phyloP scores from a whole-genome alignment of 2,113 vertebrate genomes.

The Petaurus breviceps region DNA sequence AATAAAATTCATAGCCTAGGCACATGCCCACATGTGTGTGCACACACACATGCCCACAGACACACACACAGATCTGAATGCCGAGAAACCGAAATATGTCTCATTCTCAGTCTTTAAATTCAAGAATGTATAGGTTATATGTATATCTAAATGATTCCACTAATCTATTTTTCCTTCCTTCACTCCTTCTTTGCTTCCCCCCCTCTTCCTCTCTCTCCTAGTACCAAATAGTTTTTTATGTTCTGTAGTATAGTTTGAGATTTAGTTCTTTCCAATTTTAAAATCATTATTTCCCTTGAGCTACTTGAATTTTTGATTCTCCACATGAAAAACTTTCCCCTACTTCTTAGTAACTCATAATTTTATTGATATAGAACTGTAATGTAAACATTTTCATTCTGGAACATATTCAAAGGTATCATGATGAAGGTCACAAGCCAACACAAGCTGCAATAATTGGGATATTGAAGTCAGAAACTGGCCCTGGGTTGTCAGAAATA shows the following conservation, averaged over 20 bases:
- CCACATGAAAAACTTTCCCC: background rate
- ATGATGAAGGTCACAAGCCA: background rate
- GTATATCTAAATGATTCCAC: too few species aligned
- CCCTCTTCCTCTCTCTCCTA: background rate
- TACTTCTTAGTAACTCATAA: background rate
- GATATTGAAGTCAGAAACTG: background rate
- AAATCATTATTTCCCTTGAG: background rate
- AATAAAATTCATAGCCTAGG: conserved; percentile 52
- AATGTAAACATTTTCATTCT: background rate
- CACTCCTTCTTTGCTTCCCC: background rate
- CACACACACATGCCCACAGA: conserved; percentile 36
- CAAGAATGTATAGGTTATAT: too few species aligned
- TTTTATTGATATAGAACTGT: background rate
- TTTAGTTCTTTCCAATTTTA: background rate
- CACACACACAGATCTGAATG: background rate
- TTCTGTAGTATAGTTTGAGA: background rate
- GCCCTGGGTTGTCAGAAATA: background rate
- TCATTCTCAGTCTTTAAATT: background rate
- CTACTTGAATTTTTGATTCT: background rate
- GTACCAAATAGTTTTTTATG: background rate
- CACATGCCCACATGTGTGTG: conserved; percentile 27
- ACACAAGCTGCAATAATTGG: background rate
- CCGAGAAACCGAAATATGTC: background rate
- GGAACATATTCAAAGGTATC: background rate
- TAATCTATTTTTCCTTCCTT: background rate